These are phyloP conservation scores for Enteromius argenteus DNA, from an alignment of 2,797 vertebrate genomes.

Conservation along the genomic window DNA sequence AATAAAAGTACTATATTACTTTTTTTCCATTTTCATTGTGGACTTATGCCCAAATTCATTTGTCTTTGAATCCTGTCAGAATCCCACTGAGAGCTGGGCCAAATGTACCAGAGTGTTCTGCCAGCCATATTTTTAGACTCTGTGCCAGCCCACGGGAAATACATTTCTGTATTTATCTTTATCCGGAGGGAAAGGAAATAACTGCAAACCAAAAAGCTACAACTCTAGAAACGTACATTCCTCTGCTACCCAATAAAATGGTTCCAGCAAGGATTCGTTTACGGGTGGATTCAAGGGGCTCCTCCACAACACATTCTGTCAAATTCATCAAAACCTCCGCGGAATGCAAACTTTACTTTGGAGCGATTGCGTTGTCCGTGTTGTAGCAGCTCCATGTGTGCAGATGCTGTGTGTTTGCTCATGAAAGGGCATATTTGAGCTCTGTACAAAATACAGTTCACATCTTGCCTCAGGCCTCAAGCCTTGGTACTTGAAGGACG, in stretches of 20 bases:
- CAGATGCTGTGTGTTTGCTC: constrained; percentile 71
- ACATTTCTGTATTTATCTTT: constrained; percentile 64
- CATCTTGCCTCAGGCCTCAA: constrained; percentile 19
- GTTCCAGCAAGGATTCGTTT: constrained; percentile 39
- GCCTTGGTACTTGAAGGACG: constrained; percentile 53
- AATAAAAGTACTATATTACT: not conserved
- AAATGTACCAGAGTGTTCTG: constrained; percentile 54
- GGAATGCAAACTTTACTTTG: constrained; percentile 84
- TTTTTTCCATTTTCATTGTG: not conserved
- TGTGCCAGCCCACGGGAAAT: constrained; percentile 51
- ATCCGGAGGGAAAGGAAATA: constrained; percentile 62
- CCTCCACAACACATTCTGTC: constrained; percentile 55
- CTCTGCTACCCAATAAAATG: constrained; percentile 49
- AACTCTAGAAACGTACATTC: constrained; percentile 60
- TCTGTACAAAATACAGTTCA: constrained; percentile 74
- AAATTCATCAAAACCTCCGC: constrained; percentile 61
- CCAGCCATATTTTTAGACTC: constrained; percentile 62
- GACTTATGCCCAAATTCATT: constrained; percentile 3
- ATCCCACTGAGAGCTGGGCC: constrained; percentile 18
- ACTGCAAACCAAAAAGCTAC: constrained; percentile 56
- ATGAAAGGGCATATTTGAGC: constrained; percentile 68
- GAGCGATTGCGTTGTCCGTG: constrained; percentile 62
- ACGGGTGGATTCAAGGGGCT: constrained; percentile 38
- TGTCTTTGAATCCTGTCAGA: constrained; percentile 19
- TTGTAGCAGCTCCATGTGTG: constrained; percentile 52